Conservation (phyloP, 1,140 invertebrate species). For the Drosophila bocki region DNA sequence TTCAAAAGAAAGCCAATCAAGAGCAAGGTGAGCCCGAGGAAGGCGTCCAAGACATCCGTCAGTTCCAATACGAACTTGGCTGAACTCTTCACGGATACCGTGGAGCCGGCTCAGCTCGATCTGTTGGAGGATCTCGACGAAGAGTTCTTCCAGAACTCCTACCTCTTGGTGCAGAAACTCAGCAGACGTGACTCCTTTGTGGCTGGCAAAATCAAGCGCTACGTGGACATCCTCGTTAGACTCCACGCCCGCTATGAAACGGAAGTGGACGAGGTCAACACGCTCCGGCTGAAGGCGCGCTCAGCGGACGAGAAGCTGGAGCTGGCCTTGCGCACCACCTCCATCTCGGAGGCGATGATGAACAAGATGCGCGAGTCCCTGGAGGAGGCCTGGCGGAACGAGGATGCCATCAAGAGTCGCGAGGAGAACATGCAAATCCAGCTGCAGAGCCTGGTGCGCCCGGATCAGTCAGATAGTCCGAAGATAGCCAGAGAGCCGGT, state of each 20-base stretch:
- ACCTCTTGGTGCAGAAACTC: constrained; percentile 45
- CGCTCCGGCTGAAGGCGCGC: constrained; percentile 11
- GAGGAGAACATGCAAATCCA: constrained; percentile 7
- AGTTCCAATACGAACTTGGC: neutral
- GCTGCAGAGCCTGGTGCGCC: neutral
- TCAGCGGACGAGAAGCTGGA: constrained; percentile 46
- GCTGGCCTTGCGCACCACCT: constrained; percentile 37
- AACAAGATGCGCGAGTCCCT: constrained; percentile 36
- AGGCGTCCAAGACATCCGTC: neutral
- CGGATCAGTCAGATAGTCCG: neutral
- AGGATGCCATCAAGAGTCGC: constrained; percentile 36
- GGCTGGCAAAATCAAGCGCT: constrained; percentile 55
- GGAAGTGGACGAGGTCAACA: constrained; percentile 6
- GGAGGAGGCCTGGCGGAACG: constrained; percentile 58
- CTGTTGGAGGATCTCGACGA: constrained; percentile 44
- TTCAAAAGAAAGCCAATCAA: neutral
- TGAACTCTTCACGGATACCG: neutral
- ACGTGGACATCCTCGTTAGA: constrained; percentile 52
- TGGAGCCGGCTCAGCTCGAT: constrained; percentile 51
- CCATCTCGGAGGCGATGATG: constrained; percentile 45
- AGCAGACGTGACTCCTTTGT: constrained; percentile 7
- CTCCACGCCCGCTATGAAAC: constrained; percentile 43
- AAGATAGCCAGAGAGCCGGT: neutral
- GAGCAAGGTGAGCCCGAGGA: too few relatives aligned
- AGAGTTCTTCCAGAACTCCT: constrained; percentile 40